These are phyloP conservation scores for Phragmatobia fuliginosa DNA, from an alignment of 2,888 invertebrate species.

Conservation along the genomic window DNA sequence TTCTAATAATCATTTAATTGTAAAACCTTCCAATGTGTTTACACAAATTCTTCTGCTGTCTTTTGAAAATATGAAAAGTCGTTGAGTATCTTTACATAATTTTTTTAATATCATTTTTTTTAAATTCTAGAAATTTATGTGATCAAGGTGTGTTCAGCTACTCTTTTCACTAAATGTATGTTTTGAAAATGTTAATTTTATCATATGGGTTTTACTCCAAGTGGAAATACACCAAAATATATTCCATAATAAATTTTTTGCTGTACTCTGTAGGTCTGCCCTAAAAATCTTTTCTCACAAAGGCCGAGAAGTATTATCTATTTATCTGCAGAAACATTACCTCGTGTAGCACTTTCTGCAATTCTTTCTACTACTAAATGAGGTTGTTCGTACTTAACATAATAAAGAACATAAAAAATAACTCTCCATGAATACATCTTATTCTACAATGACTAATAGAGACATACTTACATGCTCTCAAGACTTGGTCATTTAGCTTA, in stretches of 20 bases:
- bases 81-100: neutral
- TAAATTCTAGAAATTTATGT: neutral
- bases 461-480: slow-evolving; percentile 10
- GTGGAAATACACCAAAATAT: neutral
- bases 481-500: slow-evolving; percentile 28
- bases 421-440: slow-evolving; percentile 10
- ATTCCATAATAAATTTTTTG: neutral
- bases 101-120: neutral
- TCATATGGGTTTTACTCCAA: neutral
- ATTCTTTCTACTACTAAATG: neutral
- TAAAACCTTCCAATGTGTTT: neutral
- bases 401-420: neutral
- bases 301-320: neutral
- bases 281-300: neutral
- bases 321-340: neutral
- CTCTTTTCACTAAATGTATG: neutral
- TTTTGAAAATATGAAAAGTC: neutral
- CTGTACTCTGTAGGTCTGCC: neutral
- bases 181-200: neutral
- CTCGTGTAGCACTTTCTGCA: neutral
- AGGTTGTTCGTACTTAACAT: neutral
- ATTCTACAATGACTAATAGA: slow-evolving; percentile 23
- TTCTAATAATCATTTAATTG: neutral
- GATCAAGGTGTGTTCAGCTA: neutral
- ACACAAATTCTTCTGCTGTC: neutral